Base-by-base conservation (phyloP, 2,113 vertebrate species). In the Mirza zaza region DNA sequence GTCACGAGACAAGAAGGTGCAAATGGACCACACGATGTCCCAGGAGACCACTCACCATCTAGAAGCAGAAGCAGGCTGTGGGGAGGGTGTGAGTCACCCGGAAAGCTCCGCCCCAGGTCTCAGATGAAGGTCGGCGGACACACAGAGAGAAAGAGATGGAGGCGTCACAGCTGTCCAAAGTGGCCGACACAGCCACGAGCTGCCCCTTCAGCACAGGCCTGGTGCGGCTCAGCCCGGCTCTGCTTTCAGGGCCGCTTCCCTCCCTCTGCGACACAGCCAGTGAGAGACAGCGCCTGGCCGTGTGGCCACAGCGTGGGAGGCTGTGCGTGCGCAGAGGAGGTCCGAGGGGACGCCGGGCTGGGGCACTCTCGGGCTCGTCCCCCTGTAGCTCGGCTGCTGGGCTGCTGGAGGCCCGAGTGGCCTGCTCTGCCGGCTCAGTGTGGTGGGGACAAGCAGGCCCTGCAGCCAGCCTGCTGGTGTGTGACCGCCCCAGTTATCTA, bases 301-400 rank as follows among this genome's bases (percentile, higher is more conserved):
- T 15, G 80, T 48, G 65, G 61, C 34, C 45, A 5, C 5, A 61
- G 73, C 36, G 2, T 11, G 11, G 87, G 52, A 77, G 34, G 48
- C n/a, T 70, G 34, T 48, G 65, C 20, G 6, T 20, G 0, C 6
- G 73, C 48, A 39, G 63, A 14, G 25, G 23, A 15, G 45, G 0
- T 11, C 71, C 27, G 34, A 61, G 17, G 32, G 36, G 29, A 20
- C n/a, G 45, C 11, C 5, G 12, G 89, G 39, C 27, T 36, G 59
- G 25, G 34, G n/a, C n/a, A 12, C 42, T 27, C 25, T 27, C 8
- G 2, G 2, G 27, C 14, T 12, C 9, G 10, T 23, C 52, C 14
- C 14, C 1, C 1, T 18, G 25, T 29, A 52, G 65, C 29, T 52
- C 18, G 1, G 42, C 36, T 0, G 0, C 3, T 23, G 59, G 23